A percentile compares a stretch with the other conserved stretches of the same genome.
These are phyloP conservation scores for Catharus minimus DNA, from an alignment of 2,113 vertebrate genomes.

Conservation along the genomic window DNA sequence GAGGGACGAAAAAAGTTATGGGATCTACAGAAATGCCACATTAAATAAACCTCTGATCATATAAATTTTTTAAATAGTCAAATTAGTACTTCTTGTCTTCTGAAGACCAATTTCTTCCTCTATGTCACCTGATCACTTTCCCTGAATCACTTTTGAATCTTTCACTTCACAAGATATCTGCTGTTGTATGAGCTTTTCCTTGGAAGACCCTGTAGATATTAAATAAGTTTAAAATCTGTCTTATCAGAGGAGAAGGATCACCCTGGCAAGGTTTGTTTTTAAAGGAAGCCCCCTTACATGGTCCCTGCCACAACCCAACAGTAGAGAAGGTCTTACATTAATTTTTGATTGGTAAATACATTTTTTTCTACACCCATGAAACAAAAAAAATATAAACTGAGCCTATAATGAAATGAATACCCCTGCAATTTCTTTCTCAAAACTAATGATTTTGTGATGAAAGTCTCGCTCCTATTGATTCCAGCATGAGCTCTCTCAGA, in stretches of 20 bases:
- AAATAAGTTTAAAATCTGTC: neutral
- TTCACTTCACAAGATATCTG: neutral
- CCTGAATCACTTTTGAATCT: neutral
- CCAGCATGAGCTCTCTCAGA: neutral
- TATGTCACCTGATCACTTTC: neutral
- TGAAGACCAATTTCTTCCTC: neutral
- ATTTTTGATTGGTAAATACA: neutral
- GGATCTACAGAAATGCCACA: neutral
- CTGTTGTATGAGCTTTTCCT: neutral
- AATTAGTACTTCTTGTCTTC: neutral
- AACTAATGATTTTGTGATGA: neutral
- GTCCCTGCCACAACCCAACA: neutral
- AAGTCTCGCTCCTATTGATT: neutral
- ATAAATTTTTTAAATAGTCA: neutral
- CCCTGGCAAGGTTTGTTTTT: neutral
- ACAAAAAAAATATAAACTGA: neutral
- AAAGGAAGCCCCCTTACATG: accelerated
- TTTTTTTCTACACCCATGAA: neutral
- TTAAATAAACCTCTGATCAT: neutral
- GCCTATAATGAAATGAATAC: neutral
- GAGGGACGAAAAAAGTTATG: neutral
- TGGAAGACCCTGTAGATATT: neutral
- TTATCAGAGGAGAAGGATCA: neutral
- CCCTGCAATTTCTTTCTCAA: neutral
- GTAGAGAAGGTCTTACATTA: neutral